Base-by-base conservation (phyloP, 2,797 vertebrate species). In the Hypotaenidia philippensis region DNA sequence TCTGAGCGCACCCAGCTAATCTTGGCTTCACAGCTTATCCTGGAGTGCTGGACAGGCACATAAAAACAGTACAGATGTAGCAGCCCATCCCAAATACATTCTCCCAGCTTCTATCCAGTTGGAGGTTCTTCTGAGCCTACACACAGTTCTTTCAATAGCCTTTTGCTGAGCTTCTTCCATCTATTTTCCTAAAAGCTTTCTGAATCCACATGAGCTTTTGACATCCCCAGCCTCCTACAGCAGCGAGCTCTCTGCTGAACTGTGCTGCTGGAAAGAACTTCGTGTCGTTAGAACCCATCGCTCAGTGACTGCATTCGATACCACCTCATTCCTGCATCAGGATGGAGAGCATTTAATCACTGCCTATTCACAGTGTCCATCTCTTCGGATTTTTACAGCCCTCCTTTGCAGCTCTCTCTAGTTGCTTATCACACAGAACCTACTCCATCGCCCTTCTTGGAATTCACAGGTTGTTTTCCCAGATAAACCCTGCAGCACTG, bases 91-190 rank as follows among this genome's bases (percentile, higher is more conserved):
- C 47, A 47, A 41, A 1, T 4, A 7, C 1, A 17, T 17, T n/a
- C 7, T 4, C 75, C 61, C 68, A 22, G 29, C 52, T 56, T n/a
- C 57, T 9, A 64, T 9, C 31, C 9, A 47, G 23, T 1, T 31
- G 34, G 26, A 71, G 87, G 59, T 21, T n/a, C 75, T 49, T 59
- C 66, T 6, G 14, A 52, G 74, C 59, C 72, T 13, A 19, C 41
- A 44, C 45, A 5, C 0, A 26, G 31, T 5, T 52, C 29, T 9
- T 11, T 49, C 5, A 4, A 9, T 1, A 21, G 9, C 31, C 29
- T 78, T 77, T 13, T 11, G 41, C 65, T 6, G 22, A 78, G 72
- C 40, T 68, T 15, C 55, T 52, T 25, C 47, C 70, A 15, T 9
- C 11, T 34, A 4, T n/a, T 68, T 71, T 36, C 21, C 70, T 66